Evolutionary conservation across 2,888 invertebrate species (phyloP), one percentile per base, ranked within the genome.

Genomic region (Erannis defoliaria): DNA sequence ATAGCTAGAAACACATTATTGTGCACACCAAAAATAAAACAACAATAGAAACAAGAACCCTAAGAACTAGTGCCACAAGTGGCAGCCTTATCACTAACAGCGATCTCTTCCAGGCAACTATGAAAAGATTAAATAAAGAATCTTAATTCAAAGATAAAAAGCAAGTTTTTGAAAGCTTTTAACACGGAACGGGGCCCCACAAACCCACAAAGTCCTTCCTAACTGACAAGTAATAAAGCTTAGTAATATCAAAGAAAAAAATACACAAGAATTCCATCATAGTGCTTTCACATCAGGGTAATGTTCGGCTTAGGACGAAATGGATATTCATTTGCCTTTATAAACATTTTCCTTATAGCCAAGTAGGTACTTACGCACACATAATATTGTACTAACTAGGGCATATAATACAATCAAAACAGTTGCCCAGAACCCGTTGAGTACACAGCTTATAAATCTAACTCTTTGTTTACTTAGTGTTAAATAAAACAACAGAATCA

Each of bases 141-240:
- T 61, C 45, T 56, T 63, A 59, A 58, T 64, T 51, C 51, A 48
- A 62, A 57, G 55, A 60, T 33, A 12, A 56, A 29, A 55, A 49
- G 33, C 51, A 57, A 56, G 55, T 62, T 54, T 56, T 57, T 55
- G 49, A 66, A 70, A 66, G 66, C 59, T 65, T 55, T 63, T 18
- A 42, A 56, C 48, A 42, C 33, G 40, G 48, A 50, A 57, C n/a
- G 51, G 48, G 14, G 40, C 51, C 43, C 42, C 33, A 58, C 38
- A 64, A 64, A 48, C 43, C 42, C 33, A 58, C 38, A 64, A 64
- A 48, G 64, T 67, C 31, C 59, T 57, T 55, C 35, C 54, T 55
- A 63, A 56, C 38, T 64, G 60, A 60, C 65, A 64, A 64, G 66
- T 64, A 65, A 63, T 67, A 66, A 67, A 64, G 70, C 64, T 67